A percentile compares a stretch with the other conserved stretches of the same genome.
Evolutionary conservation across 2,888 invertebrate species (phyloP).

Genomic region (Drosophila yooni): DNA sequence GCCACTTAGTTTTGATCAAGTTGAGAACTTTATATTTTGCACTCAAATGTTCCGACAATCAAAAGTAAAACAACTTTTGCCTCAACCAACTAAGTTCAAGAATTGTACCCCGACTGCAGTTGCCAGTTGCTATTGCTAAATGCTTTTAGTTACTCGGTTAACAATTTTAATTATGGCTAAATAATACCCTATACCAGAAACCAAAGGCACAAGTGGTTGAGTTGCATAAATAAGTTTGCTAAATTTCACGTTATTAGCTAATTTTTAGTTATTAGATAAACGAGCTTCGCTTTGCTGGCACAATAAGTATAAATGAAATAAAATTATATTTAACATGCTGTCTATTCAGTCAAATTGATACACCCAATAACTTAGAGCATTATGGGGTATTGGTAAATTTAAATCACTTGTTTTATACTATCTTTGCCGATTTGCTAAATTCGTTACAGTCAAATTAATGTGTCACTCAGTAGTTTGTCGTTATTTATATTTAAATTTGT

Average conservation of each 20-base stretch:
- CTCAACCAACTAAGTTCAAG: constrained; percentile 33
- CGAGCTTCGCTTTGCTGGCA: not conserved
- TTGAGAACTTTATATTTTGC: constrained; percentile 67
- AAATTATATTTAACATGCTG: not conserved
- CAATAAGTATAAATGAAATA: not conserved
- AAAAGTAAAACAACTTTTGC: constrained; percentile 66
- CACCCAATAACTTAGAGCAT: not conserved
- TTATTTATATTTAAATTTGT: constrained; percentile 35
- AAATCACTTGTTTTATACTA: not conserved
- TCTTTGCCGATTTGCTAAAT: not conserved
- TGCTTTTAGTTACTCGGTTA: constrained; percentile 22
- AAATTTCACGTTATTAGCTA: no score
- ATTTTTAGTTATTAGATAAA: not conserved
- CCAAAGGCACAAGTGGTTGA: not conserved
- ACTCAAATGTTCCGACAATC: constrained; percentile 75
- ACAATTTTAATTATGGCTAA: constrained; percentile 6
- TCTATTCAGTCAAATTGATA: not conserved
- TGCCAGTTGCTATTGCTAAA: constrained; percentile 45
- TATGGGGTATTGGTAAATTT: not conserved
- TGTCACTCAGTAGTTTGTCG: constrained; percentile 20
- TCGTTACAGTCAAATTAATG: constrained; percentile 6
- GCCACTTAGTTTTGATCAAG: constrained; percentile 75
- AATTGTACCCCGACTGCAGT: constrained; percentile 32
- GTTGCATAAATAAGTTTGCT: not conserved
- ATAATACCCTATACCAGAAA: constrained; percentile 3